Percentiles rank a stretch among this genome's conserved stretches.
Evolutionary conservation across 2,797 vertebrate genomes (phyloP).

Genomic region (Merluccius polli): DNA sequence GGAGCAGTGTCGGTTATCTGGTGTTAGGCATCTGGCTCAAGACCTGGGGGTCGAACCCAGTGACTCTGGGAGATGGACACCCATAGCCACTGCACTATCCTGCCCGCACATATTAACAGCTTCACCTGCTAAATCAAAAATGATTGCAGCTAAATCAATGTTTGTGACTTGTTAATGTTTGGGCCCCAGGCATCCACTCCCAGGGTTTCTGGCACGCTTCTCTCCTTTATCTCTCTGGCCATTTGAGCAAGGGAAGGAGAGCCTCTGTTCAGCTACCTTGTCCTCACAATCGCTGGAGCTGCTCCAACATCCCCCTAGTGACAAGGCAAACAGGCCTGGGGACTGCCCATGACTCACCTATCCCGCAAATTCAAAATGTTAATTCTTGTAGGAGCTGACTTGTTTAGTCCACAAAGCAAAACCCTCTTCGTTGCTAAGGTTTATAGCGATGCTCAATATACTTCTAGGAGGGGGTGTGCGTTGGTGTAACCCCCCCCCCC

Average conservation of each 20-base stretch:
- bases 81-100: background rate
- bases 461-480: background rate
- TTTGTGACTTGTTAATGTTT: slow-evolving; percentile 31
- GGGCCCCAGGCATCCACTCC: background rate
- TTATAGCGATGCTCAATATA: background rate
- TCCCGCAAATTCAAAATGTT: slow-evolving; percentile 34
- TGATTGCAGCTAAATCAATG: background rate
- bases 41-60: background rate
- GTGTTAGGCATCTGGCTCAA: background rate
- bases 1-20: background rate
- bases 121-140: slow-evolving; percentile 8
- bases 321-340: slow-evolving; percentile 66
- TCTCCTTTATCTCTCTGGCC: slow-evolving; percentile 61
- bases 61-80: background rate
- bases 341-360: slow-evolving; percentile 66
- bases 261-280: slow-evolving; percentile 47
- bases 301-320: slow-evolving; percentile 63
- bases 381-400: background rate
- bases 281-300: slow-evolving; percentile 73
- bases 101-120: background rate
- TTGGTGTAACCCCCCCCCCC: no score
- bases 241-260: slow-evolving; percentile 62
- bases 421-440: background rate
- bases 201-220: slow-evolving; percentile 37
- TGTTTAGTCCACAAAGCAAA: background rate